These are phyloP conservation scores for Hybos culiciformis DNA, from an alignment of 2,888 invertebrate species.

Conservation along the genomic window DNA sequence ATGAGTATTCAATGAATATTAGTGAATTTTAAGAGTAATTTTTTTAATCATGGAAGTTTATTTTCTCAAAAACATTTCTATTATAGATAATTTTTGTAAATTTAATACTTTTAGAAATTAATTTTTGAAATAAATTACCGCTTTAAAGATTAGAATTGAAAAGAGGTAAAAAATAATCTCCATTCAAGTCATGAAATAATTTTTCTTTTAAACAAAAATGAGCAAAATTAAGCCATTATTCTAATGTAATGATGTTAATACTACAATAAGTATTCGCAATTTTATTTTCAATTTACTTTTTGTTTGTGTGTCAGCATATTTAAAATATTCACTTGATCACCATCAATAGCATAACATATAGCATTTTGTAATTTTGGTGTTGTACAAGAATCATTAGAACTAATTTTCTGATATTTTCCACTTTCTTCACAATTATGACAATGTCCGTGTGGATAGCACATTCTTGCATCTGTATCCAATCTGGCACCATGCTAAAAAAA, in stretches of 20 bases:
- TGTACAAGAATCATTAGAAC: conserved; percentile 25
- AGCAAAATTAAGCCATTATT: neutral
- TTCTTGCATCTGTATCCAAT: conserved; percentile 54
- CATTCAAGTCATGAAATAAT: neutral
- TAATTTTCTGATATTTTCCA: conserved; percentile 47
- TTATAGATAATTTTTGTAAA: too few relatives aligned
- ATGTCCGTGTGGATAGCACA: conserved; percentile 64
- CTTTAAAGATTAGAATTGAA: too few relatives aligned
- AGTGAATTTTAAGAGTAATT: too few relatives aligned
- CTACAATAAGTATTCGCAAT: too few relatives aligned
- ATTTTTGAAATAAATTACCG: too few relatives aligned
- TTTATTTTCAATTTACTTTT: too few relatives aligned
- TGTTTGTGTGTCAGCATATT: conserved; percentile 51
- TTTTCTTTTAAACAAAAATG: neutral
- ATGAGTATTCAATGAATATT: too few relatives aligned
- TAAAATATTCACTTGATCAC: conserved; percentile 54
- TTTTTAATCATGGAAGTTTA: too few relatives aligned
- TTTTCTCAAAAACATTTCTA: too few relatives aligned
- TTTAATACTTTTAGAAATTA: too few relatives aligned
- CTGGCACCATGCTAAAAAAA: conserved; percentile 57
- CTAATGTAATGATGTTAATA: too few relatives aligned
- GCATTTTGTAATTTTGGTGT: conserved; percentile 51
- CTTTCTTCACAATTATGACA: conserved; percentile 55
- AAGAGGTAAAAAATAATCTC: too few relatives aligned
- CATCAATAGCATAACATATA: conserved; percentile 57